Base-by-base conservation (phyloP, 2,888 invertebrate genomes). In the Agrochola lota region DNA sequence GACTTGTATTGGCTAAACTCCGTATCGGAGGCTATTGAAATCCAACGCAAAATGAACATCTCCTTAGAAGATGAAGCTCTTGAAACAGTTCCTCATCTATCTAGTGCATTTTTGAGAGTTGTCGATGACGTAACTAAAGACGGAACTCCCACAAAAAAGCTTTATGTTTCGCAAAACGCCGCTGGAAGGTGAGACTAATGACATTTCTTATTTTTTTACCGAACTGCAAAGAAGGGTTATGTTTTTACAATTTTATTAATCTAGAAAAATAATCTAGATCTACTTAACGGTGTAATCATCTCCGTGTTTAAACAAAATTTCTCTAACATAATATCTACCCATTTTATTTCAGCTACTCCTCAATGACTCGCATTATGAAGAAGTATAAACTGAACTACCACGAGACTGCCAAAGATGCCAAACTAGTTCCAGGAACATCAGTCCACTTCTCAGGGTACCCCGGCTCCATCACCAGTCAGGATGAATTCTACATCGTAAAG, bases 381-480 rank as follows among this genome's bases (percentile, higher is more conserved):
- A 97, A 98, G 77, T 99, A 99, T 95, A 98, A 98, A 90, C 97
- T 99, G 72, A 97, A 97, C 81, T 98, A 98, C 92, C 98, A 98
- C 85, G 93, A 96, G 71, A 97, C 97, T 20, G 95, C 97, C 5
- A 95, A 95, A 67, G 94, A 95, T 68, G 94, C 96, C 26, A 94
- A 95, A 26, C 92, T 97, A 6, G 97, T 98, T 40, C 97, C 98
- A 0, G 98, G 98, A 0, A 96, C 96, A 62, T 97, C 97, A 7
- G 97, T 98, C 40, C 97, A 98, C 17, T 98, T 99, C 95, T 98
- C 98, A 0, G 98, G 99, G 0, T 99, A 98, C 93, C 99, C 99
- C 0, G 99, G 98, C 17, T 97, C 98, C 23, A 92, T 99, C 59
- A 98, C 98, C 60, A 98, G 98, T 55, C 98, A 98, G 72, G 99